A percentile compares a stretch with the other conserved stretches of the same genome.
Conservation (phyloP, 2,797 vertebrate genomes). For the Gallinago stenura region DNA sequence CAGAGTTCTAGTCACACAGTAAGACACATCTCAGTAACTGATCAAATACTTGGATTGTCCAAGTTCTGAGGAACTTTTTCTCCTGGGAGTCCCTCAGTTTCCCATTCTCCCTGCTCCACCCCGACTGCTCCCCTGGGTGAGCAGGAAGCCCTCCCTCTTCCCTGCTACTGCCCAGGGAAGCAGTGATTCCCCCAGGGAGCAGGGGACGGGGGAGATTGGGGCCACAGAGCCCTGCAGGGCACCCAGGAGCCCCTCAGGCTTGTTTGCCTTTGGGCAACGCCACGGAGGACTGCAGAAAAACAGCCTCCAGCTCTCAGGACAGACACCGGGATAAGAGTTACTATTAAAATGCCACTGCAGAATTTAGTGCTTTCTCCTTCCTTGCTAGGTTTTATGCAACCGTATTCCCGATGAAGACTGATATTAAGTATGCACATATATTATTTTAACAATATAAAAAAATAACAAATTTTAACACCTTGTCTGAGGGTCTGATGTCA, state of each 20-base stretch:
- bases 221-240: background rate
- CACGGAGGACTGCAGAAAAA: background rate
- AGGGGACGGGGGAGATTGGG: background rate
- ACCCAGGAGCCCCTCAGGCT: background rate
- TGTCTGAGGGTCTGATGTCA: background rate
- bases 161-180: background rate
- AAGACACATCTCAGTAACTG: background rate
- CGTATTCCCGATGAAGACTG: background rate
- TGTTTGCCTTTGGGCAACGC: background rate
- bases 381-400: background rate
- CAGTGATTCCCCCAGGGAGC: background rate
- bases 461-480: background rate
- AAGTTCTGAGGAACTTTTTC: background rate
- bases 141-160: background rate
- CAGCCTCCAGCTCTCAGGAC: background rate
- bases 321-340: background rate
- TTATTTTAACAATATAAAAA: background rate
- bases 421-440: background rate
- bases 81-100: background rate
- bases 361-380: background rate
- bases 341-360: background rate
- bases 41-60: background rate
- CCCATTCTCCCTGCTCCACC: background rate
- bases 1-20: background rate
- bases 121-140: background rate